phyloP scores from a whole-genome alignment of 1,140 invertebrate species.

The Drosophila quadrilineata region DNA sequence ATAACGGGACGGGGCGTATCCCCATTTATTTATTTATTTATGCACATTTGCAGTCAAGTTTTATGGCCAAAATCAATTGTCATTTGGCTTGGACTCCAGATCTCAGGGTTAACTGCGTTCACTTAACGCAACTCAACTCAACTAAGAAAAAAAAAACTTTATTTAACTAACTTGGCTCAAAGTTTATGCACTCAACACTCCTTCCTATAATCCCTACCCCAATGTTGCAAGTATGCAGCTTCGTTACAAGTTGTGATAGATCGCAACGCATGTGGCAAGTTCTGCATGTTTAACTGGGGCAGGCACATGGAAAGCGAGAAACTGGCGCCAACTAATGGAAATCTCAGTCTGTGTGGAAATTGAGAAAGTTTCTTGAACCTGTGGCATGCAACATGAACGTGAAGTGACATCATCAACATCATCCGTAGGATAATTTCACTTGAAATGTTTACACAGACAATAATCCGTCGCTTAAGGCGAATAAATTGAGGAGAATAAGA shows the following conservation, averaged over 20 bases:
- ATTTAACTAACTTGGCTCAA: too few relatives aligned
- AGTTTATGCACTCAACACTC: too few relatives aligned
- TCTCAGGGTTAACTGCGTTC: too few relatives aligned
- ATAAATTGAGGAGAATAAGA: constrained; percentile 71
- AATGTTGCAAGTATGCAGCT: constrained; percentile 17
- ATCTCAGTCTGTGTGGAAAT: not conserved
- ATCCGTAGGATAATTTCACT: constrained; percentile 65
- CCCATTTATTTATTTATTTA: not conserved
- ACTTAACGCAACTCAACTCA: too few relatives aligned
- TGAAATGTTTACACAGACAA: constrained; percentile 65
- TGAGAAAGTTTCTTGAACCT: constrained; percentile 68
- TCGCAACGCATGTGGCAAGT: constrained; percentile 10
- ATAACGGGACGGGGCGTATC: not conserved
- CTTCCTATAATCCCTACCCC: too few relatives aligned
- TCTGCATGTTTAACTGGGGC: not conserved
- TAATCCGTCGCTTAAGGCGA: constrained; percentile 70
- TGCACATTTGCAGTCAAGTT: not conserved
- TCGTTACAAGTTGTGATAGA: constrained; percentile 29
- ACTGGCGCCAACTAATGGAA: constrained; percentile 34
- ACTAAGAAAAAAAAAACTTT: too few relatives aligned
- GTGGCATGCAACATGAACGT: constrained; percentile 33
- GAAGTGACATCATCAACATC: constrained; percentile 72
- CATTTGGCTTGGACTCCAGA: too few relatives aligned
- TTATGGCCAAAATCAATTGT: too few relatives aligned
- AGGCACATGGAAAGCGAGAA: not conserved